Percentiles rank a stretch among this genome's conserved stretches.
Conservation (phyloP, 2,797 vertebrate species). For the Spheniscus humboldti region DNA sequence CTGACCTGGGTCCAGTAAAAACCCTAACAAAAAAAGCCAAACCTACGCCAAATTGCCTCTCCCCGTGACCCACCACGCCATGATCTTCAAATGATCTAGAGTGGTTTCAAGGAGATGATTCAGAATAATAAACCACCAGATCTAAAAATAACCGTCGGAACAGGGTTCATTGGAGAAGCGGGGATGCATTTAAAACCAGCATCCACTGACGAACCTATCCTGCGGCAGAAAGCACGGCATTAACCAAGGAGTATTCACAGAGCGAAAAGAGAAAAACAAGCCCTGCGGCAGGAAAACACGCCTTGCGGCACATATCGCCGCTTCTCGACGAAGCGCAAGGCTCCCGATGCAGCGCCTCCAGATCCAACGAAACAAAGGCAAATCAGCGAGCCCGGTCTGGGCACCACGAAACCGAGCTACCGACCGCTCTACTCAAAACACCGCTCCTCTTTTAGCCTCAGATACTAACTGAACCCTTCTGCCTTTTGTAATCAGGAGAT, state of each 20-base stretch:
- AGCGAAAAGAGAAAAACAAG: background rate
- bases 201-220: background rate
- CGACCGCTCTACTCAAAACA: background rate
- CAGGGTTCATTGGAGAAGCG: background rate
- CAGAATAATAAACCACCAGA: background rate
- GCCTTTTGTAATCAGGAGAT: background rate
- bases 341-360: background rate
- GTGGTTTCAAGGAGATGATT: background rate
- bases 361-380: background rate
- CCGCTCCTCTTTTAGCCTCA: background rate
- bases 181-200: background rate
- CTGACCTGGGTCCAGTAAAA: background rate
- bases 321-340: background rate
- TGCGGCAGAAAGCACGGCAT: background rate
- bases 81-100: too few relatives aligned
- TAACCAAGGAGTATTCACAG: background rate
- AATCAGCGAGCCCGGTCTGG: background rate
- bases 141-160: background rate
- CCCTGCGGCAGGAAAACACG: background rate
- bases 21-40: background rate
- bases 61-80: background rate
- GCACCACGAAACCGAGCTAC: background rate
- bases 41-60: background rate
- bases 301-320: background rate
- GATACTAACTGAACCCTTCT: background rate